A percentile compares a stretch with the other conserved stretches of the same genome.
These are phyloP conservation scores for Eubasilissa regina DNA, from an alignment of 1,140 invertebrate genomes.

Conservation along the genomic window DNA sequence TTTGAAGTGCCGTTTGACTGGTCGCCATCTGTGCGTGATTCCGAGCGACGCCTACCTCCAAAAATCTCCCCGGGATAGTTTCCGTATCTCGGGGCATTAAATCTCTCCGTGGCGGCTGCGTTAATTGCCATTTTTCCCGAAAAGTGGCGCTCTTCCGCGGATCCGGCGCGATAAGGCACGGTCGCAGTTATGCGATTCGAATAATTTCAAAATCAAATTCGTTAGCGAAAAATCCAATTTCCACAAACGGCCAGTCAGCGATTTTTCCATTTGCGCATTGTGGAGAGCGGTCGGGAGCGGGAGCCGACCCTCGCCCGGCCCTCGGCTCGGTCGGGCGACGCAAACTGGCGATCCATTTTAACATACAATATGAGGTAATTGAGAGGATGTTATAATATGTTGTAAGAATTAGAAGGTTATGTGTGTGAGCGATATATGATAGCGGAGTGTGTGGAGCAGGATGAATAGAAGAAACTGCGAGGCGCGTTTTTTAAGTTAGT, in stretches of 20 bases:
- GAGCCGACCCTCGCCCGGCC: background rate
- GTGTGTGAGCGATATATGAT: too few species aligned
- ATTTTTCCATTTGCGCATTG: constrained; percentile 47
- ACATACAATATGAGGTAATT: too few species aligned
- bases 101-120: background rate
- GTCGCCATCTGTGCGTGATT: too few species aligned
- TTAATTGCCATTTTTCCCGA: constrained; percentile 16
- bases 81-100: background rate
- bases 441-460: too few species aligned
- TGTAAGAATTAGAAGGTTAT: too few species aligned
- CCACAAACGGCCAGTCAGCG: constrained; percentile 47
- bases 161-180: constrained; percentile 33
- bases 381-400: too few species aligned
- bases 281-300: constrained; percentile 3
- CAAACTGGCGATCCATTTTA: background rate
- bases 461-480: too few species aligned
- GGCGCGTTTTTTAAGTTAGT: too few species aligned
- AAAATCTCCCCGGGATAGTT: too few species aligned
- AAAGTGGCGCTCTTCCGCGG: background rate
- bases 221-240: constrained; percentile 53
- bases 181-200: constrained; percentile 17
- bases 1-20: too few species aligned
- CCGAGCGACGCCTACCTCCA: too few species aligned
- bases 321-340: background rate
- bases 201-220: constrained; percentile 55